Base-by-base conservation (phyloP, 2,888 invertebrate genomes). In the Amblyteles armatorius region DNA sequence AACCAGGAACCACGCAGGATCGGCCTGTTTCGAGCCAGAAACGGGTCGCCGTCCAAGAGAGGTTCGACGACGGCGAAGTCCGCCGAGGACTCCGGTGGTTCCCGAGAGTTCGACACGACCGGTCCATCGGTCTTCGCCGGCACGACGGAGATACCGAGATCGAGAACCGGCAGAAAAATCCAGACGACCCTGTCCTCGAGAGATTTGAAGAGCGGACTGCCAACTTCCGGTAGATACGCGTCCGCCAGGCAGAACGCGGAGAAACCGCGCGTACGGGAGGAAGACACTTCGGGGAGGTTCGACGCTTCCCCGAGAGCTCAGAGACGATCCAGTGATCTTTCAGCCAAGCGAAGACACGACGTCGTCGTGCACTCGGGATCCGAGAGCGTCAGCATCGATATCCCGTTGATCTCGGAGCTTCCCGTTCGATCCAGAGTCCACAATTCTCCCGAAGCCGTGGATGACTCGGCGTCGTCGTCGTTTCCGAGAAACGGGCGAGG, bases 91-190 rank as follows among this genome's bases (percentile, higher is more conserved):
- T 11, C 50, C 22, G 40, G 4, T 11, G 16, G 22, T 50, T 29
- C 68, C 7, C 36, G 68, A 50, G 83, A 78, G 60, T 80, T 85
- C 19, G 87, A 89, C 13, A 82, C 79, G 1, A 86, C 84, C 19
- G 88, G 86, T 6, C 85, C 88, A 0, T 87, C 88, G 4, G 81
- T 86, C 19, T 87, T 88, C 73, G 84, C 87, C 13, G 84, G 77
- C 13, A 83, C 82, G 7, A 80, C 84, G 7, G 85, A 86, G 40
- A 84, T 74, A 0, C 83, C 90, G 48, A 89, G 90, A 52, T 91
- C 90, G 0, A 89, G 92, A 82, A 91, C 91, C 0, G 93, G 92
- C 9, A 87, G 93, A 57, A 93, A 92, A 81, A 91, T 91, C 44
- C 92, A 92, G 13, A 87, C 86, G 0, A 89, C 89, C 2, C 78